A percentile compares a stretch with the other conserved stretches of the same genome.
phyloP scores from a whole-genome alignment of 2,888 invertebrate species.

The Gisinianus flammeolus region DNA sequence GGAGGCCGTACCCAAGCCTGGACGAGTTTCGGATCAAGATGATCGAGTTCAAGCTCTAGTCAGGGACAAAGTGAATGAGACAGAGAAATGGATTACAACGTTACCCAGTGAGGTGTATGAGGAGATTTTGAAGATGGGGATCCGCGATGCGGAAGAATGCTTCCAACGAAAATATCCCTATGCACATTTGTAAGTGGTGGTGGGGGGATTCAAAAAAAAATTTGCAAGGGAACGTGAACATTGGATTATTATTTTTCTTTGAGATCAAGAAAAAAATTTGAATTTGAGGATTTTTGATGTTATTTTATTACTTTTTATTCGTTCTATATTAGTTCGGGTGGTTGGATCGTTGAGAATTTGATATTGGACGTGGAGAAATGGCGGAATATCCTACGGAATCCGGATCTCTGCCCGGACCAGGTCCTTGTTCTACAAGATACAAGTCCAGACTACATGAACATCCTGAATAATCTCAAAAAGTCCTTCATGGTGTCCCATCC shows the following conservation, averaged over 20 bases:
- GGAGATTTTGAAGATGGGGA: slow-evolving; percentile 47
- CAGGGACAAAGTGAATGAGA: slow-evolving; percentile 35
- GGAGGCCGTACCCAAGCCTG: slow-evolving; percentile 45
- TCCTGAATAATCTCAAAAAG: slow-evolving; percentile 1
- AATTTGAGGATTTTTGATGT: too few relatives aligned
- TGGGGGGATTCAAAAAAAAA: too few relatives aligned
- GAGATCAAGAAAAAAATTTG: too few relatives aligned
- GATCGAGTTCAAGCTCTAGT: slow-evolving; percentile 48
- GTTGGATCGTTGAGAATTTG: slow-evolving; percentile 57
- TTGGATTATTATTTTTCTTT: too few relatives aligned
- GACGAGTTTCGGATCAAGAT: slow-evolving; percentile 45
- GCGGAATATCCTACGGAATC: slow-evolving; percentile 47
- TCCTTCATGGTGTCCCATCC: not conserved
- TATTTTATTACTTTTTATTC: too few relatives aligned
- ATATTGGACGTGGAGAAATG: slow-evolving; percentile 51
- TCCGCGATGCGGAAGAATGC: slow-evolving; percentile 43
- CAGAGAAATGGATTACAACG: slow-evolving; percentile 41
- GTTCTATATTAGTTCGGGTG: slow-evolving; percentile 48
- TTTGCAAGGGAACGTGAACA: too few relatives aligned
- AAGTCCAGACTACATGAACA: not conserved
- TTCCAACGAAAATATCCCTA: slow-evolving; percentile 17
- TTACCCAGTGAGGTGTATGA: slow-evolving; percentile 47
- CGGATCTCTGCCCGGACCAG: slow-evolving; percentile 51
- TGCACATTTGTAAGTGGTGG: slow-evolving; percentile 48
- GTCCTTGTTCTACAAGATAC: slow-evolving; percentile 43